Base-by-base conservation (phyloP, 2,113 vertebrate species). In the Zootoca vivipara region DNA sequence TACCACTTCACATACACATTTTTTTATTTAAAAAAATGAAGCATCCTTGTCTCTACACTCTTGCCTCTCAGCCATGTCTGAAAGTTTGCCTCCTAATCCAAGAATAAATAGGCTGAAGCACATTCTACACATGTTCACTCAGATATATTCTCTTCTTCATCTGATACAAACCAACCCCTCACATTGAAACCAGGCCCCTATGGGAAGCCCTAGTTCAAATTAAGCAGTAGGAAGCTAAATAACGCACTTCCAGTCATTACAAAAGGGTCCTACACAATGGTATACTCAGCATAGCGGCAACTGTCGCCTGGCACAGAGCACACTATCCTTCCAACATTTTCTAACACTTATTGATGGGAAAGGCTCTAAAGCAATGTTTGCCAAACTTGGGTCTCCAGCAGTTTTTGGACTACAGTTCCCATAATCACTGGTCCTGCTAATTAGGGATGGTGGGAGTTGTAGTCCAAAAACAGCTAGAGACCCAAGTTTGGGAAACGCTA, bases 171-270 rank as follows among this genome's bases (percentile, higher is more conserved):
- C 35, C 56, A 38, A 67, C 40, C 4, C 10, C 12, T 7, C 46
- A 26, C 80, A 81, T 6, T 64, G n/a, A 26, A 85, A 78, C 38
- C 18, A 85, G 22, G 6, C 18, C 40, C 38, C 20, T 62, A 28
- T 33, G 58, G 73, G 62, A 7, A 26, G 38, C 12, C 38, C 20
- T 46, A 10, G 28, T 16, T 85, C 73, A 86, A 22, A 86, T 67
- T 86, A 86, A 86, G 74, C 16, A 52, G n/a, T 70, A 83, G 70
- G 65, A 85, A 85, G 65, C 16, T n/a, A 33, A 65, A 75, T 24
- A 35, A 38, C 65, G 26, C 40, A 77, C 8, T 77, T 64, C 35
- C 64, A 22, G 26, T 30, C 62, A 85, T 62, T 40, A 6, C 30
- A 72, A 2, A 20, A 38, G 52, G 7, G 10, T 15, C 13, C 40